phyloP scores from a whole-genome alignment of 2,113 vertebrate genomes.

The Corynorhinus townsendii region DNA sequence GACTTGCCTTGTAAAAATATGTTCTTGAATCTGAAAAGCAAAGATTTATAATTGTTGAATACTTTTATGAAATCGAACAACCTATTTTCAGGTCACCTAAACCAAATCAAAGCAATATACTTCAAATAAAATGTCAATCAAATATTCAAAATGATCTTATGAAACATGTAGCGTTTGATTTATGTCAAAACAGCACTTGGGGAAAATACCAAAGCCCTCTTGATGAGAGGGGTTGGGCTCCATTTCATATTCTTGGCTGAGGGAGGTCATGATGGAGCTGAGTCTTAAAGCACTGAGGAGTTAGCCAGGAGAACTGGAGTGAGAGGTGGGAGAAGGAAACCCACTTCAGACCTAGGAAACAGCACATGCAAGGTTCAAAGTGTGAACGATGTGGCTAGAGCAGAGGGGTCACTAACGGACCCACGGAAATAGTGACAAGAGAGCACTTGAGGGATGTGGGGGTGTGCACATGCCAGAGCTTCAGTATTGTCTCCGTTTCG shows the following conservation, averaged over 20 bases:
- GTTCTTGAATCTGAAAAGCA: not conserved
- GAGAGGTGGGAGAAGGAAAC: not conserved
- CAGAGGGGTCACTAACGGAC: not conserved
- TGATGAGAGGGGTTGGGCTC: not conserved
- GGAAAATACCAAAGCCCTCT: not conserved
- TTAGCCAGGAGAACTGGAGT: not conserved
- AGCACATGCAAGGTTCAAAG: not conserved
- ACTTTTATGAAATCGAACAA: not conserved
- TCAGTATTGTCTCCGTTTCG: not conserved
- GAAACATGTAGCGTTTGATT: not conserved
- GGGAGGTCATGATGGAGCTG: not conserved
- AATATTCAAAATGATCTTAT: not conserved
- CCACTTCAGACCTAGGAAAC: not conserved
- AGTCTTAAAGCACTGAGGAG: not conserved
- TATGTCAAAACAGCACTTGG: not conserved
- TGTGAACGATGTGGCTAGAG: not conserved
- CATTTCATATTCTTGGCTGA: not conserved
- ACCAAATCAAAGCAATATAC: not conserved
- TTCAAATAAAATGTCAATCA: not conserved
- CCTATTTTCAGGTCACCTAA: not conserved
- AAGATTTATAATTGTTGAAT: not conserved
- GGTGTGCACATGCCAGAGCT: rapidly evolving
- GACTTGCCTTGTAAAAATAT: not conserved
- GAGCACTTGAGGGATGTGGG: not conserved
- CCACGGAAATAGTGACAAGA: too few species aligned